These are phyloP conservation scores for Agonopterix heracliana DNA, from an alignment of 2,888 invertebrate genomes.

Conservation along the genomic window DNA sequence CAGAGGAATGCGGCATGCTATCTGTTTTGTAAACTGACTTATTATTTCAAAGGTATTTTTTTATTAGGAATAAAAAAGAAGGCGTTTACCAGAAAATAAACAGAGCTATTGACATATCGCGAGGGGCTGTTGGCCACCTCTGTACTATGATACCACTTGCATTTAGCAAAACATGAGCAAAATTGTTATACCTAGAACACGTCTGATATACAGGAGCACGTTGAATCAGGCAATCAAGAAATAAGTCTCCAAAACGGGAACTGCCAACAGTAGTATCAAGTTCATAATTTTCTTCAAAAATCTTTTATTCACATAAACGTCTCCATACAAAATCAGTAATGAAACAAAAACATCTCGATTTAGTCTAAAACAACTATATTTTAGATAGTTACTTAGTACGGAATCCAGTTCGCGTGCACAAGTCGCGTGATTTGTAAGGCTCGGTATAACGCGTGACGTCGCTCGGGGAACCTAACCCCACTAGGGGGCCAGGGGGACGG, in stretches of 20 bases:
- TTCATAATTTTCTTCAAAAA: no score
- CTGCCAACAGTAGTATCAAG: no score
- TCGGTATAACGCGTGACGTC: slow-evolving; percentile 66
- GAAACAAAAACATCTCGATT: slow-evolving; percentile 2
- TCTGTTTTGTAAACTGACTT: slow-evolving; percentile 55
- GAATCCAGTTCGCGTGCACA: slow-evolving; percentile 48
- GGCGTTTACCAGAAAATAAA: slow-evolving; percentile 64
- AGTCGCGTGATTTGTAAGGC: slow-evolving; percentile 69
- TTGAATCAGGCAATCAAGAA: no score
- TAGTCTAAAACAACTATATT: no score
- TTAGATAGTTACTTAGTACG: slow-evolving; percentile 21
- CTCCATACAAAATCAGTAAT: slow-evolving; percentile 14
- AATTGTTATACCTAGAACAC: no score
- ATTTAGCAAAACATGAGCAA: neutral
- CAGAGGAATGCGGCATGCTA: slow-evolving; percentile 53
- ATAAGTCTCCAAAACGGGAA: no score
- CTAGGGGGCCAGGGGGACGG: slow-evolving; percentile 42
- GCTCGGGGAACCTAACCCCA: slow-evolving; percentile 49
- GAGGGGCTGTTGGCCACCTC: slow-evolving; percentile 24
- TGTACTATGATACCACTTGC: neutral
- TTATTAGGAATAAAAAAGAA: slow-evolving; percentile 44
- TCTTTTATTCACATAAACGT: no score
- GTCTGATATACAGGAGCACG: no score
- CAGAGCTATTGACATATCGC: slow-evolving; percentile 65
- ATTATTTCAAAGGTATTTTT: slow-evolving; percentile 61